Base-by-base conservation (phyloP, 2,888 invertebrate species). In the Andrena praecox region DNA sequence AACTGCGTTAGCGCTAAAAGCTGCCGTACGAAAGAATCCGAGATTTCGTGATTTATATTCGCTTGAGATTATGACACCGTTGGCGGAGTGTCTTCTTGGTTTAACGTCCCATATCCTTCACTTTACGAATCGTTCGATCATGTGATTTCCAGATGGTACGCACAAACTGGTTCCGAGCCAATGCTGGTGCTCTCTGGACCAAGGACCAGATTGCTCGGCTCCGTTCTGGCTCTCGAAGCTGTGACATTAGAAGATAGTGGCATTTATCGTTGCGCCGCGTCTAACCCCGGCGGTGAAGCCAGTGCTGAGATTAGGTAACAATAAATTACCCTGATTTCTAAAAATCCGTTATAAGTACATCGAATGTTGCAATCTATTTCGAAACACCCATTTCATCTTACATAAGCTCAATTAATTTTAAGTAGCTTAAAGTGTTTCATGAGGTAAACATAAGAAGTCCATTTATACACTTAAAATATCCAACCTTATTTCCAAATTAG, bases 171-270 rank as follows among this genome's bases (percentile, higher is more conserved):
- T 5, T 95, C 95, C 27, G 96, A 96, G 77, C 96, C 96, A 1
- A 94, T 95, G 91, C 94, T 96, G 54, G 96, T 96, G 10, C 94
- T 96, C 10, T 95, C 96, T 42, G 96, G 96, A 3, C 96, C 96
- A 0, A 94, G 96, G 79, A 95, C 96, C 35, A 95, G 96, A 31
- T 95, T 96, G 64, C 94, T 96, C 0, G 96, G 96, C 0, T 96
- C 96, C 0, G 96, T 97, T 33, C 92, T 97, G 64, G 96, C 96
- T 8, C 96, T 97, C 80, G 96, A 96, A 93, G 96, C 96, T 6
- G 96, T 96, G 12, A 96, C 96, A 1, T 94, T 95, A 20, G 96
- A 96, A 90, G 97, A 97, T 92, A 95, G 96, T 48, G 97, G 96
- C 4, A 94, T 95, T 60, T 97, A 97, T 93, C 95, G 96, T 80